These are phyloP conservation scores for Plagodis pulveraria DNA, from an alignment of 2,888 invertebrate genomes.

Conservation along the genomic window DNA sequence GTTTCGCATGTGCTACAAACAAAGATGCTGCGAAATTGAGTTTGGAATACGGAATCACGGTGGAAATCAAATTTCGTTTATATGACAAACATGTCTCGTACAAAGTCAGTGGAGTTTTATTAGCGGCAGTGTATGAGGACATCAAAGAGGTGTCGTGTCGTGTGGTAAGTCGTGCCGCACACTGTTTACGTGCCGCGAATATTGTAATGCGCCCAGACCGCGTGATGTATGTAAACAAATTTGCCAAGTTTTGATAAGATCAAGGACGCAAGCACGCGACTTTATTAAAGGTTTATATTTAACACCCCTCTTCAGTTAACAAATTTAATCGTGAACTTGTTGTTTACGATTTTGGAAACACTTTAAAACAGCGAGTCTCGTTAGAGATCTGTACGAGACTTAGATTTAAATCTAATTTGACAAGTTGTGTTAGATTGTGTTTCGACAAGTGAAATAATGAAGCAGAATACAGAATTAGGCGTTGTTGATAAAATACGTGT, in stretches of 20 bases:
- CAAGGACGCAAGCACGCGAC: slow-evolving; percentile 64
- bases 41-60: slow-evolving; percentile 62
- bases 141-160: slow-evolving; percentile 72
- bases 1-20: slow-evolving; percentile 58
- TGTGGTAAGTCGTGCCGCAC: slow-evolving; percentile 45
- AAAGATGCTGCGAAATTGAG: slow-evolving; percentile 60
- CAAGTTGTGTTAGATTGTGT: slow-evolving; percentile 11
- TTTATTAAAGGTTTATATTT: slow-evolving; percentile 56
- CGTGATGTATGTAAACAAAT: slow-evolving; percentile 78
- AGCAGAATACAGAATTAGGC: slow-evolving; percentile 4
- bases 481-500: background rate
- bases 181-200: slow-evolving; percentile 77
- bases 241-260: slow-evolving; percentile 80
- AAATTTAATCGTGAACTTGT: slow-evolving; percentile 40
- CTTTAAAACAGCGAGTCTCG: slow-evolving; percentile 27
- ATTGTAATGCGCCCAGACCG: slow-evolving; percentile 54
- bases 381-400: slow-evolving; percentile 23
- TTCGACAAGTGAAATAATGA: slow-evolving; percentile 4
- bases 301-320: slow-evolving; percentile 31
- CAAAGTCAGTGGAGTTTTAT: slow-evolving; percentile 68
- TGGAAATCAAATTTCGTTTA: slow-evolving; percentile 69
- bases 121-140: slow-evolving; percentile 64
- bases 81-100: slow-evolving; percentile 68
- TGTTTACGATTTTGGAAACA: slow-evolving; percentile 31
- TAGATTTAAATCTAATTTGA: slow-evolving; percentile 26